These are phyloP conservation scores for Corvus hawaiiensis DNA, from an alignment of 2,113 vertebrate genomes.

Conservation along the genomic window DNA sequence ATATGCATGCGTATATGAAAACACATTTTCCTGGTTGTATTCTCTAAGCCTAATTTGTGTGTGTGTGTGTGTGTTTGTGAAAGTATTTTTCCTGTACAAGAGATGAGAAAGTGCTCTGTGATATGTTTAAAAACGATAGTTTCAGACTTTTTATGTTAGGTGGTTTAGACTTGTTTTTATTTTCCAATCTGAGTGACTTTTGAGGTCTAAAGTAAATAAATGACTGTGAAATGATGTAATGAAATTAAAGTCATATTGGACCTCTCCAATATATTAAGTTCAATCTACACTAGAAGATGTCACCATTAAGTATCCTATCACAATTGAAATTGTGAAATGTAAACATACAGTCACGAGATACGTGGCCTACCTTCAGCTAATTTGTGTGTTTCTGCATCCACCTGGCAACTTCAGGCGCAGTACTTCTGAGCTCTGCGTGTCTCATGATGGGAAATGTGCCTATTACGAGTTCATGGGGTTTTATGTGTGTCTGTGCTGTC, in stretches of 20 bases:
- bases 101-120: not conserved
- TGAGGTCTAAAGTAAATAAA: not conserved
- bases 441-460: not conserved
- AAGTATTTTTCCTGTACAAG: not conserved
- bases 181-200: not conserved
- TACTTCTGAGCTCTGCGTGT: not conserved
- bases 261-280: not conserved
- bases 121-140: not conserved
- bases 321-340: not conserved
- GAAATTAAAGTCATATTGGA: not conserved
- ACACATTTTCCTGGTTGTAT: not conserved
- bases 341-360: not conserved
- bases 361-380: rapidly evolving
- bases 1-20: not conserved
- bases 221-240: not conserved
- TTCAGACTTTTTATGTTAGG: not conserved
- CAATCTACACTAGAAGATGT: not conserved
- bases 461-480: rapidly evolving
- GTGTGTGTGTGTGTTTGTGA: not conserved
- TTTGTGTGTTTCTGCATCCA: not conserved
- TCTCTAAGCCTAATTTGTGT: not conserved
- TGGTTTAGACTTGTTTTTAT: not conserved
- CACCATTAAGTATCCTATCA: not conserved
- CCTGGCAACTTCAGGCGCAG: not conserved
- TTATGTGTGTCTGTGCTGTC: not conserved